phyloP scores from a whole-genome alignment of 2,113 vertebrate genomes.

The Spermophilus dauricus region DNA sequence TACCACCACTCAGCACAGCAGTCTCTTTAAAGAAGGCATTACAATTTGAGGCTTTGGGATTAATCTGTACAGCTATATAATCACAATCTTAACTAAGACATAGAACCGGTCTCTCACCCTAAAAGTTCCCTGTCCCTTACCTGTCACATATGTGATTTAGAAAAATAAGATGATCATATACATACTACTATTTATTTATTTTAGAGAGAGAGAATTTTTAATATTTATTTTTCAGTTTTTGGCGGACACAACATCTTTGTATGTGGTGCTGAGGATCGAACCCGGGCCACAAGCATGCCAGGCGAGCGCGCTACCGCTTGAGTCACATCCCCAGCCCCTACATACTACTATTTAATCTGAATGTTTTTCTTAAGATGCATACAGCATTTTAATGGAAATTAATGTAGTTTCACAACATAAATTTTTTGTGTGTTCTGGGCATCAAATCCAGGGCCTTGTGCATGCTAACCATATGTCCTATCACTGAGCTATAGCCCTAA shows the following conservation, averaged over 20 bases:
- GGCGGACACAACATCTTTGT: too few relatives aligned
- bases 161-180: neutral
- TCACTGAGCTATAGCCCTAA: neutral
- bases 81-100: neutral
- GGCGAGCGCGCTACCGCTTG: too few relatives aligned
- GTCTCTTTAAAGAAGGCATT: neutral
- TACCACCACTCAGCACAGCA: too few relatives aligned
- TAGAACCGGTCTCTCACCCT: neutral
- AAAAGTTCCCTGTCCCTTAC: neutral
- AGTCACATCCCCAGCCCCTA: too few relatives aligned
- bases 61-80: neutral
- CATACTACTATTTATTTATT: neutral
- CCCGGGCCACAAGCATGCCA: too few relatives aligned
- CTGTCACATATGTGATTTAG: neutral
- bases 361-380: neutral
- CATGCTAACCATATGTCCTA: neutral
- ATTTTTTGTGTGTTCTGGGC: neutral
- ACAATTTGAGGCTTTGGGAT: neutral
- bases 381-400: conserved; percentile 21
- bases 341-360: neutral
- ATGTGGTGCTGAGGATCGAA: too few relatives aligned
- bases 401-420: neutral
- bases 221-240: too few relatives aligned
- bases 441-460: neutral
- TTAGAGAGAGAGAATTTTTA: too few relatives aligned